phyloP scores from a whole-genome alignment of 2,113 vertebrate genomes.

The Cisticola juncidis region DNA sequence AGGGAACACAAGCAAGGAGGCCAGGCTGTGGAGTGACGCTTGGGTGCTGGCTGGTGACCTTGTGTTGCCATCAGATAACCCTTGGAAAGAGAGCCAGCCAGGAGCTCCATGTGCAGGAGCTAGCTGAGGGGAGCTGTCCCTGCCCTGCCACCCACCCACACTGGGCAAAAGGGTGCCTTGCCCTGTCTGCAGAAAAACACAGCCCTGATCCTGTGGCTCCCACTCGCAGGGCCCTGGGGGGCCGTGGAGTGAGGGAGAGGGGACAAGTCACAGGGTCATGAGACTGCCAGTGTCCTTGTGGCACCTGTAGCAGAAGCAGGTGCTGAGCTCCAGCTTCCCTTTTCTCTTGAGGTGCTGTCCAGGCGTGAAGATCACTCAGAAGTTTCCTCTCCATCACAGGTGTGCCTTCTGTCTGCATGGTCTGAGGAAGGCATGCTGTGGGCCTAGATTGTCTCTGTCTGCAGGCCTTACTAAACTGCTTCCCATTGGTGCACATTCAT shows the following conservation, averaged over 20 bases:
- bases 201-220: neutral
- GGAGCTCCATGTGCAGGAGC: neutral
- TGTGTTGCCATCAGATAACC: neutral
- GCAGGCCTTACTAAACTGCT: neutral
- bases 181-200: accelerated
- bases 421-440: neutral
- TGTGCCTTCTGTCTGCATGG: neutral
- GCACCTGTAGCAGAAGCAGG: neutral
- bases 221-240: accelerated
- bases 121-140: neutral
- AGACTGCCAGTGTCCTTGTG: neutral
- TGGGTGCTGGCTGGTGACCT: neutral
- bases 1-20: neutral
- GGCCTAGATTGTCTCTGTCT: neutral
- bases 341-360: neutral
- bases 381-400: neutral
- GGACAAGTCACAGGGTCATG: neutral
- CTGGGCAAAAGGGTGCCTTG: neutral
- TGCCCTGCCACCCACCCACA: neutral
- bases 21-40: neutral
- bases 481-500: neutral
- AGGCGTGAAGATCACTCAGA: neutral
- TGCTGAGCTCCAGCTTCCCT: neutral
- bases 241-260: neutral
- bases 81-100: neutral